Percentiles rank a stretch among this genome's conserved stretches.
These are phyloP conservation scores for Pyrrhia umbra DNA, from an alignment of 2,888 invertebrate genomes.

Conservation along the genomic window DNA sequence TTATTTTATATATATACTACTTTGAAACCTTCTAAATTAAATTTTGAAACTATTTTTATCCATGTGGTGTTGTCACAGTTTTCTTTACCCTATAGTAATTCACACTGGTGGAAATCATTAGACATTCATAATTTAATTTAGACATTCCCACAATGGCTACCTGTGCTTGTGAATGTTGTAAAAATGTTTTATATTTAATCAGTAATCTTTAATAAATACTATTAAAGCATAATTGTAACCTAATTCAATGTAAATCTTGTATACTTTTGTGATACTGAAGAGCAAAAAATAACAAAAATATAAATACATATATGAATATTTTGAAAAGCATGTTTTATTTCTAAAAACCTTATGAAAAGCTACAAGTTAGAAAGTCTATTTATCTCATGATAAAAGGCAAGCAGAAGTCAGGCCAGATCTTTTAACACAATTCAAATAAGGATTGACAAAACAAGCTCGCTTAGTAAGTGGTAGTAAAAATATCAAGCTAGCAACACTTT, in stretches of 20 bases:
- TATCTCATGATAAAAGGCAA: no score
- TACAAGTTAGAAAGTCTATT: no score
- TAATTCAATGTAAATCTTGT: slow-evolving; percentile 61
- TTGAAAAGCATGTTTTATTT: slow-evolving; percentile 46
- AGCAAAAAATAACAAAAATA: slow-evolving; percentile 63
- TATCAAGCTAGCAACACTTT: no score
- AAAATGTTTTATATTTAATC: slow-evolving; percentile 38
- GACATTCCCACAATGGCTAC: slow-evolving; percentile 32
- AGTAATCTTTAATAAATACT: slow-evolving; percentile 22
- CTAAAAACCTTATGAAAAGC: no score
- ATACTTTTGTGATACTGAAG: slow-evolving; percentile 66
- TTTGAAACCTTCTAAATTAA: neutral
- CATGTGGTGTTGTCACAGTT: neutral
- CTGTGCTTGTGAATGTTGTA: slow-evolving; percentile 36
- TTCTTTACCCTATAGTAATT: slow-evolving; percentile 5
- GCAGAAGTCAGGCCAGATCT: no score
- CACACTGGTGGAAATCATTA: slow-evolving; percentile 1
- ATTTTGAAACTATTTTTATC: neutral
- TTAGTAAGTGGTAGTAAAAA: no score
- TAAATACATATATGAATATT: slow-evolving; percentile 60
- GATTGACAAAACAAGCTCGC: no score
- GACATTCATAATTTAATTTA: slow-evolving; percentile 21
- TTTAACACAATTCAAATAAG: no score
- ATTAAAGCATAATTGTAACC: slow-evolving; percentile 59
- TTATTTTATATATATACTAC: neutral